These are phyloP conservation scores for Natrix natrix DNA, from an alignment of 2,797 vertebrate genomes.

Conservation along the genomic window DNA sequence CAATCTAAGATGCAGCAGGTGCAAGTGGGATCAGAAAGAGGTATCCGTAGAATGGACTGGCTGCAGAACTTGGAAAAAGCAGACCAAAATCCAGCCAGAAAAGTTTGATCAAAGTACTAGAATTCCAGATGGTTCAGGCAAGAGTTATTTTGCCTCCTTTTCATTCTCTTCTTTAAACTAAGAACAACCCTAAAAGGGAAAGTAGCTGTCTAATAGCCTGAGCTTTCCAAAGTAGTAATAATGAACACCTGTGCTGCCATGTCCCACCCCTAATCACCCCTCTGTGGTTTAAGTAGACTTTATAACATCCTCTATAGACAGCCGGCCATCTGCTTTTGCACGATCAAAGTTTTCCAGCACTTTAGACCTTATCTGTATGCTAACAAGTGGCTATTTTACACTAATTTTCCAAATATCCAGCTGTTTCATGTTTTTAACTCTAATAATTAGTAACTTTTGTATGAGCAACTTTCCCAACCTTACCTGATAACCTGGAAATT, in stretches of 20 bases:
- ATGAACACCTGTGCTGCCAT: neutral
- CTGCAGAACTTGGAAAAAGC: neutral
- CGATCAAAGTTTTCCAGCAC: neutral
- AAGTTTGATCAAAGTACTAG: neutral
- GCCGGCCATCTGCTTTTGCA: neutral
- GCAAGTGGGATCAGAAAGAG: neutral
- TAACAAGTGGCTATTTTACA: neutral
- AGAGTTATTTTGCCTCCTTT: neutral
- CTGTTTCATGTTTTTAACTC: neutral
- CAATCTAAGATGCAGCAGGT: neutral
- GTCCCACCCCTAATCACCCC: neutral
- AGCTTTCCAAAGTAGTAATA: neutral
- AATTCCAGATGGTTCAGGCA: neutral
- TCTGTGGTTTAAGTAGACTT: neutral
- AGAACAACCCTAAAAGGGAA: neutral
- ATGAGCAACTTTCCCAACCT: neutral
- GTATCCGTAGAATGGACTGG: neutral
- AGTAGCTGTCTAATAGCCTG: neutral
- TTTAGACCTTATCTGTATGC: neutral
- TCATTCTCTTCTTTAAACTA: neutral
- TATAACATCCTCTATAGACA: neutral
- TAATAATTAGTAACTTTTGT: neutral
- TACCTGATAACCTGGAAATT: neutral
- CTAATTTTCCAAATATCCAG: neutral
- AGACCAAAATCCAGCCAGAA: neutral